These are phyloP conservation scores for Strongylocentrotus purpuratus DNA, from an alignment of 35 echinoderm and acorn worm species.

Conservation along the genomic window DNA sequence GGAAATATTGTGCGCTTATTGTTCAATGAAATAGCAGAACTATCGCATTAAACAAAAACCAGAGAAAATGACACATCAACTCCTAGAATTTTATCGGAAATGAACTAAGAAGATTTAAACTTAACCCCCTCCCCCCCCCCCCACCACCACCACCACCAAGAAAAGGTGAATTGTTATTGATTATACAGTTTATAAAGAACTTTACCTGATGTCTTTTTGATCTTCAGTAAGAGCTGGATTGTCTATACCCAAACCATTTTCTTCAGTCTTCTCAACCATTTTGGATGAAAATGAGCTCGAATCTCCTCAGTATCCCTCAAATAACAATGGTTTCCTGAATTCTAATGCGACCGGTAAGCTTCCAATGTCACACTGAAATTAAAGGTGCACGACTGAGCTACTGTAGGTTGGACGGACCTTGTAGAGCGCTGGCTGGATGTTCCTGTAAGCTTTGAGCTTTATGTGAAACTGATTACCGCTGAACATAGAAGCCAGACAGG, in stretches of 20 bases:
- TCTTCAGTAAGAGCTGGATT: neutral
- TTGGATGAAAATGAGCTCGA: neutral
- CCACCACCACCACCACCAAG: no score
- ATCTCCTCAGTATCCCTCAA: neutral
- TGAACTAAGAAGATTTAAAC: no score
- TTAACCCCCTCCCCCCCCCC: no score
- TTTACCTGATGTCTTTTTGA: neutral
- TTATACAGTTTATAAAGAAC: no score
- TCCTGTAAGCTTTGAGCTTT: neutral
- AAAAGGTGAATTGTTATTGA: no score
- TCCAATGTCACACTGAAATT: neutral
- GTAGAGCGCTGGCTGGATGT: neutral
- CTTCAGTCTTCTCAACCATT: neutral
- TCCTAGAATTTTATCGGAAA: no score
- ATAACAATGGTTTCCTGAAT: neutral
- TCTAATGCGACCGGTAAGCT: neutral
- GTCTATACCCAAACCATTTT: neutral
- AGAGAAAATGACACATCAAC: no score
- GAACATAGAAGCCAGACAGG: neutral
- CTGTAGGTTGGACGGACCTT: no score
- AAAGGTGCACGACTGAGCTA: neutral
- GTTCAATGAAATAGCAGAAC: no score
- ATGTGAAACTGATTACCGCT: neutral
- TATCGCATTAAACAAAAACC: no score
- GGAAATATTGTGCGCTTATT: no score